These are phyloP conservation scores for Melitaea cinxia DNA, from an alignment of 1,140 invertebrate genomes.

Conservation along the genomic window DNA sequence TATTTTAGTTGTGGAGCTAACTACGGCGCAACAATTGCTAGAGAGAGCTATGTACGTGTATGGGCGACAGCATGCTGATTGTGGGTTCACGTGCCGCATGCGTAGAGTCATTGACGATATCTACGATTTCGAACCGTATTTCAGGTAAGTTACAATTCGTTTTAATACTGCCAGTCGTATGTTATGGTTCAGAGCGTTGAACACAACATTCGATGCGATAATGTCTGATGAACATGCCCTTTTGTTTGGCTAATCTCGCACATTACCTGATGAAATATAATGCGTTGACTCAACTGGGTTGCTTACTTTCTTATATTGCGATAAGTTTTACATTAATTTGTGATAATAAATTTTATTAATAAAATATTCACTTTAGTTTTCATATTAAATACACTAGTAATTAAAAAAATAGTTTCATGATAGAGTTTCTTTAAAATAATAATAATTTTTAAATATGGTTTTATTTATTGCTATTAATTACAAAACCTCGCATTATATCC, in stretches of 20 bases:
- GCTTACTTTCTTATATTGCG: neutral
- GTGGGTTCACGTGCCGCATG: constrained; percentile 64
- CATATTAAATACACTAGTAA: too few species aligned
- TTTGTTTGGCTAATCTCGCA: constrained; percentile 26
- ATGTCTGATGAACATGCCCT: constrained; percentile 10
- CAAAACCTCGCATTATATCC: neutral
- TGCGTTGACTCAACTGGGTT: neutral
- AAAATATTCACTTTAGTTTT: too few species aligned
- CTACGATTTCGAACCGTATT: constrained; percentile 73
- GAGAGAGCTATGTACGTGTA: constrained; percentile 71
- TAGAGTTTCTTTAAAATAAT: neutral
- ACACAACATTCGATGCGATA: constrained; percentile 32
- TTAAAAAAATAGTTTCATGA: too few species aligned
- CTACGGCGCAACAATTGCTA: constrained; percentile 64
- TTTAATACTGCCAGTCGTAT: constrained; percentile 25
- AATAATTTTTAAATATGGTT: neutral
- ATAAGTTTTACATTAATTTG: too few species aligned
- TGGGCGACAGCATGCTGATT: constrained; percentile 51
- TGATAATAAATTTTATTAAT: too few species aligned
- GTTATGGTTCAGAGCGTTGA: constrained; percentile 41
- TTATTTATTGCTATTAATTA: neutral
- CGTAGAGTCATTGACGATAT: constrained; percentile 68
- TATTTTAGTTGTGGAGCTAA: constrained; percentile 61
- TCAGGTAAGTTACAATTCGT: constrained; percentile 45
- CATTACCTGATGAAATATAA: constrained; percentile 20